Percentiles rank a stretch among this genome's conserved stretches.
phyloP scores from a whole-genome alignment of 1,140 invertebrate species.

The Penaeus japonicus region DNA sequence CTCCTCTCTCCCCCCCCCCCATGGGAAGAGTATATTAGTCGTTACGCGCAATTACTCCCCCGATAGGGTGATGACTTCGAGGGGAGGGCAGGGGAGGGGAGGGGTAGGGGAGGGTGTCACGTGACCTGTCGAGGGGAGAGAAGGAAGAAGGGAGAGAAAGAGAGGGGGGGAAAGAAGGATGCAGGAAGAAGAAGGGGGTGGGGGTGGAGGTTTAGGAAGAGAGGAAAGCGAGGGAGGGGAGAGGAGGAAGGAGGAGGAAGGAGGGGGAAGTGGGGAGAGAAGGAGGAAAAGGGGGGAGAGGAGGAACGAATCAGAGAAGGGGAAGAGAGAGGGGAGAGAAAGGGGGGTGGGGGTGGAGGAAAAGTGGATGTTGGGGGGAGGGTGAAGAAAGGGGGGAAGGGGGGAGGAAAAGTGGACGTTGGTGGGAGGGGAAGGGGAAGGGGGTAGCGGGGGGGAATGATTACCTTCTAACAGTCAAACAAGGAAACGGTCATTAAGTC shows the following conservation, averaged over 20 bases:
- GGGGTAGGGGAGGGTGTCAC: too few relatives aligned
- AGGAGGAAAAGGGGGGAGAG: background rate
- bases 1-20: too few relatives aligned
- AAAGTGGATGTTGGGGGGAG: too few relatives aligned
- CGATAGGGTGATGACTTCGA: background rate
- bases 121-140: background rate
- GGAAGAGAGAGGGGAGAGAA: background rate
- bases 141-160: background rate
- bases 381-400: background rate
- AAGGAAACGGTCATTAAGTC: constrained; percentile 45
- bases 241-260: background rate
- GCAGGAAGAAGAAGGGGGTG: background rate
- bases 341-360: too few relatives aligned
- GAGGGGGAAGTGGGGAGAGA: background rate
- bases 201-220: background rate
- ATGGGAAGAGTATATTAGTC: too few relatives aligned
- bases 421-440: background rate
- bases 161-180: too few relatives aligned
- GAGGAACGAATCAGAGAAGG: background rate
- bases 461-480: background rate
- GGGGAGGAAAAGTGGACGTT: background rate
- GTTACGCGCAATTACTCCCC: too few relatives aligned
- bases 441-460: background rate
- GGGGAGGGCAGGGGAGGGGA: background rate
- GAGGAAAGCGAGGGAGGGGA: background rate